A percentile compares a stretch with the other conserved stretches of the same genome.
These are phyloP conservation scores for Microcebus griseorufus DNA, from an alignment of 2,113 vertebrate species.

Conservation along the genomic window DNA sequence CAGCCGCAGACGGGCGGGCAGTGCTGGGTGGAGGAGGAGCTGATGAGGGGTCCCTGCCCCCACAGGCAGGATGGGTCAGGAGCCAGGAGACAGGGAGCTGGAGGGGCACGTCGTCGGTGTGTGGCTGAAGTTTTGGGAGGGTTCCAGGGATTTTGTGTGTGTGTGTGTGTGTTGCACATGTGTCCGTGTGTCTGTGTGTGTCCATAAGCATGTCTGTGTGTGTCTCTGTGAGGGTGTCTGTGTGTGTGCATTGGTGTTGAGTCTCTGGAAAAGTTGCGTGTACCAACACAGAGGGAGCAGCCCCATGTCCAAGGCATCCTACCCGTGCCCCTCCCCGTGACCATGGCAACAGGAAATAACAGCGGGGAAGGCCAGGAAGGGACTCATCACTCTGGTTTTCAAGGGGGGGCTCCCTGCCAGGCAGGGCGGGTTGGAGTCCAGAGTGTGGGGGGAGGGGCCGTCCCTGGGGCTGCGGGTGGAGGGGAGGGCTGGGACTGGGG, in stretches of 20 bases:
- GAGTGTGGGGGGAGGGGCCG: background rate
- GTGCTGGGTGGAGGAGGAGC: background rate
- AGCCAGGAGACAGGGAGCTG: background rate
- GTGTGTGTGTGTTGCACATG: background rate
- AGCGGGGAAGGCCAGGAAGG: background rate
- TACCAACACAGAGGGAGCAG: background rate
- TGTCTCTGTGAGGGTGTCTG: background rate
- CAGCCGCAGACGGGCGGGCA: background rate
- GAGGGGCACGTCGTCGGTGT: background rate
- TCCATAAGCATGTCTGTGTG: background rate
- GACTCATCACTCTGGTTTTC: background rate
- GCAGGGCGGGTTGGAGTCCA: background rate
- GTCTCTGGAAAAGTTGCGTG: background rate
- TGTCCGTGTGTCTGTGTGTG: background rate
- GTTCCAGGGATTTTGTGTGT: background rate
- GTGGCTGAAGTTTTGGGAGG: background rate
- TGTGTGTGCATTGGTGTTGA: no score
- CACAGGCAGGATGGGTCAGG: background rate
- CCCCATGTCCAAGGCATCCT: background rate
- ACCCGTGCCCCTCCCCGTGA: background rate
- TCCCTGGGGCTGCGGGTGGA: background rate
- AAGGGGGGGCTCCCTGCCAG: background rate
- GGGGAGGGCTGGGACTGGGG: no score
- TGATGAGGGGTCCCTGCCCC: background rate
- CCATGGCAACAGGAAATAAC: slow-evolving; percentile 48